Conservation (phyloP, 2,113 vertebrate genomes). For the Odocoileus hemionus region DNA sequence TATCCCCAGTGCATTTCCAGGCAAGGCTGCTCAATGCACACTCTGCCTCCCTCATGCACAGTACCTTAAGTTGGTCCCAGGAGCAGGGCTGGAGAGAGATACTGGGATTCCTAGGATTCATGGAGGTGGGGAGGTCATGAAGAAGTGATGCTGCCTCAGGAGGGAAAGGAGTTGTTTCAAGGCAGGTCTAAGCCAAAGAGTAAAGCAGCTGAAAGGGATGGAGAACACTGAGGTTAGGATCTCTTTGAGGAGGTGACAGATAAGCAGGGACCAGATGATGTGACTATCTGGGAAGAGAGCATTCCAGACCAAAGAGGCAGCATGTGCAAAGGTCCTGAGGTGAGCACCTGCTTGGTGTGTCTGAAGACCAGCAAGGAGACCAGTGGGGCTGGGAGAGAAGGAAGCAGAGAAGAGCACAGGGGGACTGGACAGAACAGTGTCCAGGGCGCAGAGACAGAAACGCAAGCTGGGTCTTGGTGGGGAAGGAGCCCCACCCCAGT, state of each 20-base stretch:
- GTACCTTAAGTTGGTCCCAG: neutral
- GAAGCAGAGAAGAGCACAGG: neutral
- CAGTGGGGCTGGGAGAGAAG: neutral
- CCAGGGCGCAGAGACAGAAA: neutral
- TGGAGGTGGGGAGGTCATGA: neutral
- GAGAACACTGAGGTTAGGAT: neutral
- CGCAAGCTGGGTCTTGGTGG: neutral
- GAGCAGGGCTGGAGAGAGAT: neutral
- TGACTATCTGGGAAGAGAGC: neutral
- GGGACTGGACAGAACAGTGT: neutral
- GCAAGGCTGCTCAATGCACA: neutral
- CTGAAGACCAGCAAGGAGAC: neutral
- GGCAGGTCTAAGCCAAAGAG: neutral
- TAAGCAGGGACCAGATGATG: neutral
- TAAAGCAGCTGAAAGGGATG: neutral
- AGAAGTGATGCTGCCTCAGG: neutral
- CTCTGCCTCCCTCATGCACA: accelerated
- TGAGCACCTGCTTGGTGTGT: neutral
- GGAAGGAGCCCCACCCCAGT: neutral
- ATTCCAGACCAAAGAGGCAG: neutral
- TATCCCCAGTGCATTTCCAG: neutral
- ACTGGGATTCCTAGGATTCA: neutral
- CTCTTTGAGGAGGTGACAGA: neutral
- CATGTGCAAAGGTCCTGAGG: neutral
- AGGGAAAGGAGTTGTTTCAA: neutral